Base-by-base conservation (phyloP, 37 sponge, comb jelly and placozoan species). In the Dysidea cf. avara region DNA sequence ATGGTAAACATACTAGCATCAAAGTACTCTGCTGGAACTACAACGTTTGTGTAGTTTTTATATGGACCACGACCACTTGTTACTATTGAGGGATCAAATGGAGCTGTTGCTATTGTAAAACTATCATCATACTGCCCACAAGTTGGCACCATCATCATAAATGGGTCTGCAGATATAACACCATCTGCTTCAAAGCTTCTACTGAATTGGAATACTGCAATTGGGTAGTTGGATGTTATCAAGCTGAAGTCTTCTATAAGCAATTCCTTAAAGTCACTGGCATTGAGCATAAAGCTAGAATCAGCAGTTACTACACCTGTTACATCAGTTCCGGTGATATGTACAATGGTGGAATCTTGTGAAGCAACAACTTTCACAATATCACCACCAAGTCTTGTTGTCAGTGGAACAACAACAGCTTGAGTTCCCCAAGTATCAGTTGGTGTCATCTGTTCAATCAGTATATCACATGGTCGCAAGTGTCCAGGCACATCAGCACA, bases 81-180 rank as follows among this genome's bases (percentile, higher is more conserved):
- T n/a, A n/a, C n/a, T n/a, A n/a, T n/a, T n/a, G n/a, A n/a, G n/a
- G n/a, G n/a, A n/a, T n/a, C n/a, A n/a, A n/a, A n/a, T n/a, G n/a
- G n/a, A n/a, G n/a, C n/a, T n/a, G n/a, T n/a, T n/a, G n/a, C n/a
- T n/a, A n/a, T n/a, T 6, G 61, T 53, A 68, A 77, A 87, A 30
- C 47, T 81, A 52, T 69, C 75, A 57, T 59, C 62, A 37, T 70
- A 84, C 55, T 89, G 90, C 35, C 78, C 81, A 75, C 83, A 40
- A 21, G 90, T 74, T 28, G 85, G 81, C 9, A 89, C 39, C 53
- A 84, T 75, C 43, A 50, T 61, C 76, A 89, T 80, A 39, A 80
- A 77, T 25, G 85, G 85, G 53, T 84, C 90, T 1, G 72, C 76
- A 7, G 24, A 16, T 22, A 66, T 37, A 49, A 74, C 61, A 11